Evolutionary conservation across 2,113 vertebrate species (phyloP), one percentile per base, ranked within the genome.

Genomic region (Phycodurus eques): DNA sequence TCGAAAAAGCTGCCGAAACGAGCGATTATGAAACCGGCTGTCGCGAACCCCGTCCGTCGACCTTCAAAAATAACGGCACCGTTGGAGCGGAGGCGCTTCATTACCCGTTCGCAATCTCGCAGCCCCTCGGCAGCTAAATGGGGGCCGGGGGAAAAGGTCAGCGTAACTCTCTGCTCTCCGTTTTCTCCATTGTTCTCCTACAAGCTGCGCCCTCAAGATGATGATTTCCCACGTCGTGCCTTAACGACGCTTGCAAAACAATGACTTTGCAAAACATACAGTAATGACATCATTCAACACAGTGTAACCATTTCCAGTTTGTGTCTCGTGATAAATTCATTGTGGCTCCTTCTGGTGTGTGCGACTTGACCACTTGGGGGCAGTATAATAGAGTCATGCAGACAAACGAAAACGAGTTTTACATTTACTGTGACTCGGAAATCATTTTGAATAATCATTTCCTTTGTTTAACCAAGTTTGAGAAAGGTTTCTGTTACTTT

Each of bases 51-150:
- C 67, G 5, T 85, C 62, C 39, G 71, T 15, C 80, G 80, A 87
- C 85, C 87, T 89, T 90, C 73, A 87, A 79, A 39, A 75, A 85
- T 80, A 76, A 79, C 70, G 53, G 83, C 74, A 39, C 62, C 56
- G 64, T 56, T 35, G 42, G 49, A 79, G 79, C 73, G 76, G 76
- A 85, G 72, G 69, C 74, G 74, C 78, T 86, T 87, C 82, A 87
- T 85, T 88, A 88, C 67, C 62, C 71, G 68, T 75, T 51, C 62
- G 69, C 59, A 31, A 57, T 54, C 69, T 70, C 71, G 67, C 63
- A 56, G 56, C 73, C 75, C 56, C 56, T 81, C 75, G 76, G 73
- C 80, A 85, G 79, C 67, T 61, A 79, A 79, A 86, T 69, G 78
- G 84, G 76, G 70, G 12, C 49, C 33, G 76, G 42, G 74, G 65